These are phyloP conservation scores for Drosophila mojavensis DNA, from an alignment of 1,140 invertebrate species.

Conservation along the genomic window DNA sequence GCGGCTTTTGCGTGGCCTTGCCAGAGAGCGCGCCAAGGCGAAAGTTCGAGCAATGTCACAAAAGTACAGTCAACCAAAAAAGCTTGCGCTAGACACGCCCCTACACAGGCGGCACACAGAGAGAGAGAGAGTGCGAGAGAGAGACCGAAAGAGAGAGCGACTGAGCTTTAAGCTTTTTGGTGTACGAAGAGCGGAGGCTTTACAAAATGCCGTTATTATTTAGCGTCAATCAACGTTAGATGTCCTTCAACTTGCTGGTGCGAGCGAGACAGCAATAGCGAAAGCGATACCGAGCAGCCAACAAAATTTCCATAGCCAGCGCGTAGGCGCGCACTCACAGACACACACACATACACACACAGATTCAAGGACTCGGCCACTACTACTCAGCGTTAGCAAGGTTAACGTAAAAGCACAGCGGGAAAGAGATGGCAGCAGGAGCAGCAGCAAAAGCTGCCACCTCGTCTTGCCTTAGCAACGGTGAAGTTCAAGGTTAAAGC, in stretches of 20 bases:
- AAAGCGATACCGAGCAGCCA: conserved; percentile 16
- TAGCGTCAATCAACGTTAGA: conserved; percentile 54
- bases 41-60: conserved; percentile 69
- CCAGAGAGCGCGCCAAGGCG: conserved; percentile 48
- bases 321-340: conserved; percentile 38
- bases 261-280: conserved; percentile 21
- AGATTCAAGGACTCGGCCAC: conserved; percentile 64
- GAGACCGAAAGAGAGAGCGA: conserved; percentile 13
- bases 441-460: conserved; percentile 28
- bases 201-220: conserved; percentile 52
- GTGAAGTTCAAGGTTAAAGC: conserved; percentile 81
- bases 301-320: conserved; percentile 53
- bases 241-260: conserved; percentile 46
- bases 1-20: conserved; percentile 12
- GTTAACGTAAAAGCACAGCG: conserved; percentile 68
- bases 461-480: conserved; percentile 64
- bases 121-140: conserved; percentile 29
- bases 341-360: background rate
- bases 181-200: conserved; percentile 15
- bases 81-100: conserved; percentile 10
- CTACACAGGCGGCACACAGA: conserved; percentile 3
- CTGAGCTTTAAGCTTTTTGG: conserved; percentile 40
- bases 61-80: conserved; percentile 74
- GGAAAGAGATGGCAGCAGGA: conserved; percentile 15
- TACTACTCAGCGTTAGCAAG: conserved; percentile 35